Percentiles rank a stretch among this genome's conserved stretches.
These are phyloP conservation scores for Prorops nasuta DNA, from an alignment of 1,140 invertebrate species.

Conservation along the genomic window DNA sequence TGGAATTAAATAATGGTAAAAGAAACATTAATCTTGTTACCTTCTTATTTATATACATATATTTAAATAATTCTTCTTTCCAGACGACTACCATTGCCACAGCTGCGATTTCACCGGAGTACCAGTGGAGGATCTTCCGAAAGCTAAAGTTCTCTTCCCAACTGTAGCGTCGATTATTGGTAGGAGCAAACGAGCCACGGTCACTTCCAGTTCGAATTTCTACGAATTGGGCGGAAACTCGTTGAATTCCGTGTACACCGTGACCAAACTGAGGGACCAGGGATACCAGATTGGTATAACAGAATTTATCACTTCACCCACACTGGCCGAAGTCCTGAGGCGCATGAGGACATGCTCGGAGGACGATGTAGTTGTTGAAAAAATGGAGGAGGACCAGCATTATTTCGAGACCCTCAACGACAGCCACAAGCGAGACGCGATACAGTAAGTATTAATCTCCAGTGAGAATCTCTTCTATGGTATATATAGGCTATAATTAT, in stretches of 20 bases:
- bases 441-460: constrained; percentile 58
- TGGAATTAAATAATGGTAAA: constrained; percentile 59
- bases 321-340: constrained; percentile 66
- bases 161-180: constrained; percentile 71
- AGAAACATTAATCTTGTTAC: neutral
- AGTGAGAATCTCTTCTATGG: constrained; percentile 52
- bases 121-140: constrained; percentile 58
- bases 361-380: constrained; percentile 18
- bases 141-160: constrained; percentile 69
- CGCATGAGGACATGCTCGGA: constrained; percentile 6
- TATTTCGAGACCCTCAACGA: constrained; percentile 60
- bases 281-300: constrained; percentile 77
- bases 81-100: constrained; percentile 51
- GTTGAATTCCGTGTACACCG: constrained; percentile 79
- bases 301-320: constrained; percentile 74
- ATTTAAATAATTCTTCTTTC: constrained; percentile 19
- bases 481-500: too few relatives aligned
- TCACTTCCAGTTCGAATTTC: constrained; percentile 70
- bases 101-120: constrained; percentile 67
- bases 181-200: constrained; percentile 57
- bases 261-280: constrained; percentile 73
- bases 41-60: constrained; percentile 11
- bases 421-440: constrained; percentile 63
- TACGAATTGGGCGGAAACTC: constrained; percentile 85
- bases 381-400: constrained; percentile 44